These are phyloP conservation scores for Pachypanchax playfairii DNA, from an alignment of 2,113 vertebrate species.

Conservation along the genomic window DNA sequence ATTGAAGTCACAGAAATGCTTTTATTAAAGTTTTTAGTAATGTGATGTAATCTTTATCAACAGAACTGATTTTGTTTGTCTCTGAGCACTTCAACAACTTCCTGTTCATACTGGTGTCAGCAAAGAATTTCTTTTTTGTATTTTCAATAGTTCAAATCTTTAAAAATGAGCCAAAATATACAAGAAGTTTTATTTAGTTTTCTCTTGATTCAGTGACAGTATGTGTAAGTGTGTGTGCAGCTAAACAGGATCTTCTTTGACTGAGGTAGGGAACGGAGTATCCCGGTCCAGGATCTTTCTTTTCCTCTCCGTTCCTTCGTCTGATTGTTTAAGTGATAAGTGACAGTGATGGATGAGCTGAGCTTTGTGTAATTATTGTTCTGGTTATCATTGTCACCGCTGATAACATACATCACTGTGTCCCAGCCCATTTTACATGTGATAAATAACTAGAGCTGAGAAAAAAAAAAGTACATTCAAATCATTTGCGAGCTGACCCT, in stretches of 20 bases:
- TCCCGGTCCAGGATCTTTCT: constrained; percentile 54
- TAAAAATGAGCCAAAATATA: too few species aligned
- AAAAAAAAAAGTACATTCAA: constrained; percentile 55
- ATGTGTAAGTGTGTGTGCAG: constrained; percentile 1
- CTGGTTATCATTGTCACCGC: constrained; percentile 78
- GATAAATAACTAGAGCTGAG: constrained; percentile 75
- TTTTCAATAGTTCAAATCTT: too few species aligned
- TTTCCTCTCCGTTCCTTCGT: constrained; percentile 30
- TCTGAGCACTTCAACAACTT: too few species aligned
- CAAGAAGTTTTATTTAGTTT: background rate
- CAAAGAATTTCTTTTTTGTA: too few species aligned
- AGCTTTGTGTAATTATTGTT: constrained; percentile 81
- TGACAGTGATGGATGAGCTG: constrained; percentile 79
- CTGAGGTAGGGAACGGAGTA: constrained; percentile 23
- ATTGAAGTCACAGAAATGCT: too few species aligned
- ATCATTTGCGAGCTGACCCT: constrained; percentile 59
- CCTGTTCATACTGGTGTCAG: too few species aligned
- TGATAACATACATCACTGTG: constrained; percentile 76
- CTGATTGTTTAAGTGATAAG: constrained; percentile 77
- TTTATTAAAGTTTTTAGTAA: too few species aligned
- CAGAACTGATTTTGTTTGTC: too few species aligned
- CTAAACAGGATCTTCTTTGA: constrained; percentile 42
- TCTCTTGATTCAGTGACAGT: background rate
- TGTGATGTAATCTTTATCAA: too few species aligned
- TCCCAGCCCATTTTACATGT: constrained; percentile 72